Percentiles rank a stretch among this genome's conserved stretches.
Evolutionary conservation across 2,888 invertebrate species (phyloP).

Genomic region (Bembecia ichneumoniformis): DNA sequence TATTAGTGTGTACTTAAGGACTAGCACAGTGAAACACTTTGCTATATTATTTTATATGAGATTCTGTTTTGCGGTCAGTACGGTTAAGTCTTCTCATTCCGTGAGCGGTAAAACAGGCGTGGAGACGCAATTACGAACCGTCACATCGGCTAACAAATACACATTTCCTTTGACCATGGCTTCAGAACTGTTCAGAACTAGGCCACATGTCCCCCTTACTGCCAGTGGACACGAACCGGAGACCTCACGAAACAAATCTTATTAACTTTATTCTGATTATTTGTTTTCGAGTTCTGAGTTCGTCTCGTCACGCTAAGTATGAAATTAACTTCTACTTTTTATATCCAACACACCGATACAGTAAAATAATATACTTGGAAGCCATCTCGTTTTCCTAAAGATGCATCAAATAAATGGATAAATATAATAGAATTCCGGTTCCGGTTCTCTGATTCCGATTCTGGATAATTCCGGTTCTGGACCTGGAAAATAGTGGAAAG

Average conservation of each 20-base stretch:
- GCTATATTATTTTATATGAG: no score
- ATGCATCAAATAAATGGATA: no score
- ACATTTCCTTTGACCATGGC: conserved; percentile 11
- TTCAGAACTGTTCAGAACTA: conserved; percentile 16
- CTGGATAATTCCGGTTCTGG: no score
- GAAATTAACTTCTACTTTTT: neutral
- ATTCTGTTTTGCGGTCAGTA: no score
- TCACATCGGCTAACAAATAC: conserved; percentile 7
- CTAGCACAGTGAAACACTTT: no score
- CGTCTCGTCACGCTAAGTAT: conserved; percentile 11
- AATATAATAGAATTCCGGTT: no score
- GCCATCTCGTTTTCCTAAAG: no score
- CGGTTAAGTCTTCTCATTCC: neutral
- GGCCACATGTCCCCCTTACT: conserved; percentile 19
- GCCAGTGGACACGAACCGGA: conserved; percentile 17
- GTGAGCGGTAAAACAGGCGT: conserved; percentile 2
- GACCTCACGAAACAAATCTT: conserved; percentile 16
- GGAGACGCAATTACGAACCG: conserved; percentile 10
- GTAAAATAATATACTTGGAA: no score
- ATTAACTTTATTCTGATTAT: conserved; percentile 17
- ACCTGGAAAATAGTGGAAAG: no score
- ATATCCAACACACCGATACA: no score
- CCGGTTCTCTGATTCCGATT: no score
- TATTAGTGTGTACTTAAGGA: no score
- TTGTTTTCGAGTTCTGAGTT: conserved; percentile 14